phyloP scores from a whole-genome alignment of 2,888 invertebrate species.

The Phytoseiulus persimilis region DNA sequence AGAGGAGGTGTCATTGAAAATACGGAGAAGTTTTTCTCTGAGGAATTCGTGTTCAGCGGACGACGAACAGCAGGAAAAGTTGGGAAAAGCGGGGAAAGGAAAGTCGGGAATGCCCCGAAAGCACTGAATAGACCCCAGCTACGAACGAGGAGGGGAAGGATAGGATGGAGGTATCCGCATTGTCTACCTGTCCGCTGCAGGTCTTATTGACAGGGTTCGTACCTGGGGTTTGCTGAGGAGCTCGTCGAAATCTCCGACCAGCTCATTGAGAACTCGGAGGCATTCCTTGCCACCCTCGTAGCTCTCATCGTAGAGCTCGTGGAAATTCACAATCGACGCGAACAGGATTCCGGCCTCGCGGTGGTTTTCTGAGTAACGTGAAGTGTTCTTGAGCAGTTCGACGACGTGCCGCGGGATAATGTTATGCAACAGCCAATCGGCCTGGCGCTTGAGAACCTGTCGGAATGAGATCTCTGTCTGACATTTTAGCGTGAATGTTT shows the following conservation, averaged over 20 bases:
- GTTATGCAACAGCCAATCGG: constrained; percentile 90
- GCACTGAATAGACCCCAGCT: neutral
- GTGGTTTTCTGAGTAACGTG: constrained; percentile 84
- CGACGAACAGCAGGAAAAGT: too few species aligned
- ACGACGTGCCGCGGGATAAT: constrained; percentile 93
- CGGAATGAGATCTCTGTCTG: neutral
- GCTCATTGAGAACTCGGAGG: constrained; percentile 82
- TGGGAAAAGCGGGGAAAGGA: too few species aligned
- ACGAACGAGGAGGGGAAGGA: neutral
- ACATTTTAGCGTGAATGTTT: neutral
- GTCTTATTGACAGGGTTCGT: constrained; percentile 45
- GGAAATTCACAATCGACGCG: constrained; percentile 91
- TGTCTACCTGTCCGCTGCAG: constrained; percentile 44
- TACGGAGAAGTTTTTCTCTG: too few species aligned
- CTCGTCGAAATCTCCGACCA: constrained; percentile 93
- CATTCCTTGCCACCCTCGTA: constrained; percentile 91
- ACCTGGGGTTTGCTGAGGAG: constrained; percentile 62
- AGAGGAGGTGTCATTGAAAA: too few species aligned
- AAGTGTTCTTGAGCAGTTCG: constrained; percentile 81
- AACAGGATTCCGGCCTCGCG: constrained; percentile 86
- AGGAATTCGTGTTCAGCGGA: too few species aligned
- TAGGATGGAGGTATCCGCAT: neutral
- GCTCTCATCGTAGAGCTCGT: constrained; percentile 94
- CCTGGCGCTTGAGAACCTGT: constrained; percentile 85
- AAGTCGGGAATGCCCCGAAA: neutral